Evolutionary conservation across 2,888 invertebrate species (phyloP).

Genomic region (Dynastes maya): DNA sequence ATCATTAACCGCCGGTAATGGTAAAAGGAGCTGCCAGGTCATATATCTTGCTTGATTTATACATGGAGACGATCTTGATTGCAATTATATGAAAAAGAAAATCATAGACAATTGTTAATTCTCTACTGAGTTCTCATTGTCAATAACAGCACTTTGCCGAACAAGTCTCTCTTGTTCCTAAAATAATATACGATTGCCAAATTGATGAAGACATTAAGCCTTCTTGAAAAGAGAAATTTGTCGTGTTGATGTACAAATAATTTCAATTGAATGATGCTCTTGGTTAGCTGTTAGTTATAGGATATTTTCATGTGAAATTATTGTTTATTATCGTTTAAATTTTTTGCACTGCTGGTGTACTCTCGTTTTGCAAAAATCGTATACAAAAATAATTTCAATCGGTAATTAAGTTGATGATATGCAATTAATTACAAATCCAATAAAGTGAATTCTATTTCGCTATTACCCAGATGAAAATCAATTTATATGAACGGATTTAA

Average conservation of each 20-base stretch:
- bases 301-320: too few relatives aligned
- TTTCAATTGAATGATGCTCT: conserved; percentile 16
- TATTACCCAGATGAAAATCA: too few relatives aligned
- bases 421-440: too few relatives aligned
- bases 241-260: conserved; percentile 9
- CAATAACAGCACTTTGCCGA: neutral
- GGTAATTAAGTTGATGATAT: too few relatives aligned
- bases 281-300: too few relatives aligned
- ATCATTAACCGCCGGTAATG: conserved; percentile 37
- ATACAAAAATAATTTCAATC: too few relatives aligned
- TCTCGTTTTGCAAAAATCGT: too few relatives aligned
- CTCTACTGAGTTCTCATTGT: conserved; percentile 9
- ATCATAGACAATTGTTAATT: neutral
- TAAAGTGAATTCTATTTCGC: too few relatives aligned
- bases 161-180: conserved; percentile 5
- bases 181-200: conserved; percentile 17
- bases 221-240: conserved; percentile 35
- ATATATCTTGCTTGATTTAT: conserved; percentile 9
- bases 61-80: neutral
- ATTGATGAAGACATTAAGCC: neutral
- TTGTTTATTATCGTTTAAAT: neutral
- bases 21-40: conserved; percentile 39
- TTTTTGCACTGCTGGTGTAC: too few relatives aligned
- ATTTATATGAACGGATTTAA: too few relatives aligned
- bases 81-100: conserved; percentile 8